Evolutionary conservation across 2,888 invertebrate species (phyloP).

Genomic region (Mimas tiliae): DNA sequence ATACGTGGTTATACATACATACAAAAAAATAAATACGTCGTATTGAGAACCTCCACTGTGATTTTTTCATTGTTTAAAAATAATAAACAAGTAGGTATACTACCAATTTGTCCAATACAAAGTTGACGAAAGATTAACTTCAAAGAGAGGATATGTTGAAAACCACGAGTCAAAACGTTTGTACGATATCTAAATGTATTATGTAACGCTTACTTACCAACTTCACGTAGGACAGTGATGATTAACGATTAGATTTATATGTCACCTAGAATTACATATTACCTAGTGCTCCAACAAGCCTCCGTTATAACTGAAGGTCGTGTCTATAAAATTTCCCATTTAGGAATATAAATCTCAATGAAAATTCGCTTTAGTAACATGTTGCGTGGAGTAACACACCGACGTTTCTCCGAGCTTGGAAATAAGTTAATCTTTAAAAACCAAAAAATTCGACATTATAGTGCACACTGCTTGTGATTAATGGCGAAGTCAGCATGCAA

Average conservation of each 20-base stretch:
- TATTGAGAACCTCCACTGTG: too few species aligned
- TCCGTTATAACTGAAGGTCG: slow-evolving; percentile 34
- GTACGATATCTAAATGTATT: too few species aligned
- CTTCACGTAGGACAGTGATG: background rate
- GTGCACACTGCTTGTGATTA: slow-evolving; percentile 72
- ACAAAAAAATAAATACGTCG: too few species aligned
- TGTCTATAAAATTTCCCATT: slow-evolving; percentile 23
- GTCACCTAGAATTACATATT: slow-evolving; percentile 4
- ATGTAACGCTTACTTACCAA: too few species aligned
- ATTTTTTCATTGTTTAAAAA: too few species aligned
- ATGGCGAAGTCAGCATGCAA: slow-evolving; percentile 79
- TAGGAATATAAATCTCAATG: slow-evolving; percentile 24
- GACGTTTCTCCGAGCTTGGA: slow-evolving; percentile 32
- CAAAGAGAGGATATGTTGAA: too few species aligned
- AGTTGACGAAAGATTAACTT: too few species aligned
- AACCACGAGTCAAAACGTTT: too few species aligned
- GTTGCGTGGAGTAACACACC: slow-evolving; percentile 19
- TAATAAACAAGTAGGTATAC: too few species aligned
- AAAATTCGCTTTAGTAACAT: slow-evolving; percentile 25
- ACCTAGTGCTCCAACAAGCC: slow-evolving; percentile 27
- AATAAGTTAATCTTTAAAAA: slow-evolving; percentile 49
- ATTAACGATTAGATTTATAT: too few species aligned
- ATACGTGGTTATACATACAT: too few species aligned
- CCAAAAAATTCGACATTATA: slow-evolving; percentile 46
- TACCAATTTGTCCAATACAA: too few species aligned